Conservation (phyloP, 1,140 invertebrate species). For the Drosophila pseudoananassae region DNA sequence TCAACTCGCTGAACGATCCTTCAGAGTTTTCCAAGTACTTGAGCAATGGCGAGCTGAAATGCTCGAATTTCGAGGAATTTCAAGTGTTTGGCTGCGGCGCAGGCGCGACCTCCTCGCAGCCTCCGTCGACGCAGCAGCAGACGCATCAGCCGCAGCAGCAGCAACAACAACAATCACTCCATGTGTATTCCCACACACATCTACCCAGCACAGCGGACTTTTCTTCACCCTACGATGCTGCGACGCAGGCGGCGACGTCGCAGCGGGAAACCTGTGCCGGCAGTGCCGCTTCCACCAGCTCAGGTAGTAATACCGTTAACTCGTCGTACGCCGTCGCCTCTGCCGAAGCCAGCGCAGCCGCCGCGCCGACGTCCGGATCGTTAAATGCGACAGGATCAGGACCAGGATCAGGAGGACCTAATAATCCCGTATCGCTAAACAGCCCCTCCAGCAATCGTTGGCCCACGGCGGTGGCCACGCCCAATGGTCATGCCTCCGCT, state of each 20-base stretch:
- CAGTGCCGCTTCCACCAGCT: constrained; percentile 7
- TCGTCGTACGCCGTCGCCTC: constrained; percentile 11
- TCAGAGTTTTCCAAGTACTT: constrained; percentile 84
- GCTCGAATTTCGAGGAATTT: constrained; percentile 80
- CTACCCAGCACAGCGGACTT: constrained; percentile 36
- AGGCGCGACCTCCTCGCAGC: constrained; percentile 37
- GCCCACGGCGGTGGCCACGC: constrained; percentile 68
- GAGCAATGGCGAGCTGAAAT: constrained; percentile 83
- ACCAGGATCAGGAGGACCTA: constrained; percentile 13
- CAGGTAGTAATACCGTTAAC: constrained; percentile 34
- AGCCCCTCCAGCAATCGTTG: constrained; percentile 62
- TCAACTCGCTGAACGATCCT: constrained; percentile 82
- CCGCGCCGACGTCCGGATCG: constrained; percentile 24
- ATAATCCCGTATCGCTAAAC: constrained; percentile 14
- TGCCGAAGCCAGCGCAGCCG: constrained; percentile 13
- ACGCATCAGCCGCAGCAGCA: constrained; percentile 48
- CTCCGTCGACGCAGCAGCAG: constrained; percentile 25
- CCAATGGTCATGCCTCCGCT: constrained; percentile 54
- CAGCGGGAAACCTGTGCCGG: constrained; percentile 33
- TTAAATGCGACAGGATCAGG: constrained; percentile 7
- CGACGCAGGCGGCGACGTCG: constrained; percentile 14
- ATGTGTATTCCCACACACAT: constrained; percentile 62
- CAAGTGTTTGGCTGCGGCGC: constrained; percentile 76
- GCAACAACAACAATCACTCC: constrained; percentile 48
- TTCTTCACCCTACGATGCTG: constrained; percentile 9